A percentile compares a stretch with the other conserved stretches of the same genome.
phyloP scores from a whole-genome alignment of 2,113 vertebrate species.

The Lophius piscatorius region DNA sequence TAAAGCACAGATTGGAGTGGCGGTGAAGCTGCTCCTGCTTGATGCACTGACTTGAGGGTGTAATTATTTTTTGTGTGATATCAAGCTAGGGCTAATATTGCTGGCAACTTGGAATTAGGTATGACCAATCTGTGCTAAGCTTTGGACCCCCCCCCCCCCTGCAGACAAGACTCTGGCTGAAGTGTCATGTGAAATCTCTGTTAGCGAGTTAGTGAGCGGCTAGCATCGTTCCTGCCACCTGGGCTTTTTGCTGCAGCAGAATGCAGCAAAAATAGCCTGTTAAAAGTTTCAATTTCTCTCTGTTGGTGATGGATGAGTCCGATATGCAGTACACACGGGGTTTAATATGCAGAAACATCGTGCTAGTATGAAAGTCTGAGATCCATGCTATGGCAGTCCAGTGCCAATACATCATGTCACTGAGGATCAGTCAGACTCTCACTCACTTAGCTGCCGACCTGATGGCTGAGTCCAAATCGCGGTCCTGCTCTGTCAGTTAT shows the following conservation, averaged over 20 bases:
- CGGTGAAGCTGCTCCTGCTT: slow-evolving; percentile 45
- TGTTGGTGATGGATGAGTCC: slow-evolving; percentile 28
- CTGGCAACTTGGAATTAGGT: slow-evolving; percentile 59
- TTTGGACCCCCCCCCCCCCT: slow-evolving; percentile 33
- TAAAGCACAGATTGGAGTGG: slow-evolving; percentile 67
- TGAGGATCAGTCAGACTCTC: slow-evolving; percentile 63
- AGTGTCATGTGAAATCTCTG: slow-evolving; percentile 28
- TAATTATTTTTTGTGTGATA: slow-evolving; percentile 78
- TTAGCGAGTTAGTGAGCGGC: slow-evolving; percentile 19
- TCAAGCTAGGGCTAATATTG: slow-evolving; percentile 69
- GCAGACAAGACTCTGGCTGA: slow-evolving; percentile 56
- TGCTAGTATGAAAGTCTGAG: slow-evolving; percentile 25
- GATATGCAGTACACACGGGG: slow-evolving; percentile 21
- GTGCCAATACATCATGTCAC: slow-evolving; percentile 58
- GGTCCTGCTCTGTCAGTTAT: slow-evolving; percentile 50
- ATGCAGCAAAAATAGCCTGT: slow-evolving; percentile 26
- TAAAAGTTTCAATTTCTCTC: slow-evolving; percentile 48
- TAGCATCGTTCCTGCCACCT: slow-evolving; percentile 42
- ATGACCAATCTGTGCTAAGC: slow-evolving; percentile 54
- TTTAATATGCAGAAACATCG: slow-evolving; percentile 50
- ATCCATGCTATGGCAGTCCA: slow-evolving; percentile 57
- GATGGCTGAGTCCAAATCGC: slow-evolving; percentile 47
- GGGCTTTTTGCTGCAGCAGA: slow-evolving; percentile 27
- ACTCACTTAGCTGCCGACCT: slow-evolving; percentile 58
- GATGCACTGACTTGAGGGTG: slow-evolving; percentile 73